Base-by-base conservation (phyloP, 2,113 vertebrate genomes). In the Corythoichthys intestinalis region DNA sequence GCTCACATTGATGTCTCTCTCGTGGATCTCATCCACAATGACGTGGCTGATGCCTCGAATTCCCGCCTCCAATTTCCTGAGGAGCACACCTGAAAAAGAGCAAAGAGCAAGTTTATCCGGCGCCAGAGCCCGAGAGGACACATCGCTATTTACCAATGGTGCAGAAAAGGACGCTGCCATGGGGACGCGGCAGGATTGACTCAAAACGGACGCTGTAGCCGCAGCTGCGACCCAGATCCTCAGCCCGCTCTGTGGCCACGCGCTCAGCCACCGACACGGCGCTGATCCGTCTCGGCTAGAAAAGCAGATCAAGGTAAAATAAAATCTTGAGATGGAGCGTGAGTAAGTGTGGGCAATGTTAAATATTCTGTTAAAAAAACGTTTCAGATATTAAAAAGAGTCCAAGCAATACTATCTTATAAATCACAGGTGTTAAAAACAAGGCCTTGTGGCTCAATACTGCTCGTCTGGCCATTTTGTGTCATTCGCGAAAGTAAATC, bases 201-300 rank as follows among this genome's bases (percentile, higher is more conserved):
- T 99, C 97, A 7, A 99, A 99, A 0, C 97, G 94, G 46, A 99
- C 97, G 0, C 97, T 99, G 81, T 98, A 99, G 2, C 97, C 96
- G 64, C 96, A 98, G 91, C 96, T 97, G 60, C 93, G 94, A 20
- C 96, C 97, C 0, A 95, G 78, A 1, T 97, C 90, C 65, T 99
- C 96, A 53, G 90, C 94, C 69, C 97, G 86, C 82, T 99, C 97
- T 0, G 87, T 96, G 0, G 95, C 87, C 35, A 99, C 96, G 0
- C 97, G 92, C 77, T 99, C 97, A 0, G 96, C 95, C 70, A 99
- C 96, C 0, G 97, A 97, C 35, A 99, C 96, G 0, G 97, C 96
- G 44, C 97, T 99, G 83, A 99, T 99, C 62, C 97, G 85, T 0
- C 97, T 90, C 17, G 97, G 97, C 97, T 99, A 85, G 6, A 69